Evolutionary conservation across 2,113 vertebrate genomes (phyloP).

Genomic region (Cololabis saira): DNA sequence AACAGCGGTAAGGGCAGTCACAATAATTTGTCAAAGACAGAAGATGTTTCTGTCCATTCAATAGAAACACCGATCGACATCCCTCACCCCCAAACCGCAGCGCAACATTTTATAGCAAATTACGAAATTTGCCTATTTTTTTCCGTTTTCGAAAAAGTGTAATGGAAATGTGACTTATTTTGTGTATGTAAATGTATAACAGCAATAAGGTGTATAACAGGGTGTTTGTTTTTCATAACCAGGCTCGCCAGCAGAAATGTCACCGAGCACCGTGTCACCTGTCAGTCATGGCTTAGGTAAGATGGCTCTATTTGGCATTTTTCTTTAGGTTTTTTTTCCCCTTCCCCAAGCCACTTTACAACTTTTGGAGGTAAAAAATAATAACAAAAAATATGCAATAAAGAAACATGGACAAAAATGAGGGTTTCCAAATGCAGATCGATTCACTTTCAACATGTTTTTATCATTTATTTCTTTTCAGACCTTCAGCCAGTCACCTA

Average conservation of each 20-base stretch:
- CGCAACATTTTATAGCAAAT: no score
- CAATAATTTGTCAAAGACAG: no score
- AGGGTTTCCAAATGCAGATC: neutral
- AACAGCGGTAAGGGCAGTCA: no score
- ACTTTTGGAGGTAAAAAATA: neutral
- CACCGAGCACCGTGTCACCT: slow-evolving; percentile 93
- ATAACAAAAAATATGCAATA: neutral
- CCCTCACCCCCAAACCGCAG: no score
- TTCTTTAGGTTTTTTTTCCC: neutral
- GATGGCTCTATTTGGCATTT: neutral
- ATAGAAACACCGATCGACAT: no score
- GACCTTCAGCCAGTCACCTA: slow-evolving; percentile 98
- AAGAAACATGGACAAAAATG: neutral
- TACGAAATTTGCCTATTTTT: no score
- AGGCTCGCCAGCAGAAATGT: slow-evolving; percentile 98
- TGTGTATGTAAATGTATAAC: neutral
- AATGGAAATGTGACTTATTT: neutral
- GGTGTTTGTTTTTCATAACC: slow-evolving; percentile 14
- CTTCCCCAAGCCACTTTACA: neutral
- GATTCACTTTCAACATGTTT: neutral
- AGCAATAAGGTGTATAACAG: neutral
- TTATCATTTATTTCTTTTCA: slow-evolving; percentile 62
- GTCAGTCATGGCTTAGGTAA: slow-evolving; percentile 95
- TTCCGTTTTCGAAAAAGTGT: no score
- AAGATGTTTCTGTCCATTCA: no score